A percentile compares a stretch with the other conserved stretches of the same genome.
phyloP scores from a whole-genome alignment of 1,140 invertebrate species.

The Drosophila tristis region DNA sequence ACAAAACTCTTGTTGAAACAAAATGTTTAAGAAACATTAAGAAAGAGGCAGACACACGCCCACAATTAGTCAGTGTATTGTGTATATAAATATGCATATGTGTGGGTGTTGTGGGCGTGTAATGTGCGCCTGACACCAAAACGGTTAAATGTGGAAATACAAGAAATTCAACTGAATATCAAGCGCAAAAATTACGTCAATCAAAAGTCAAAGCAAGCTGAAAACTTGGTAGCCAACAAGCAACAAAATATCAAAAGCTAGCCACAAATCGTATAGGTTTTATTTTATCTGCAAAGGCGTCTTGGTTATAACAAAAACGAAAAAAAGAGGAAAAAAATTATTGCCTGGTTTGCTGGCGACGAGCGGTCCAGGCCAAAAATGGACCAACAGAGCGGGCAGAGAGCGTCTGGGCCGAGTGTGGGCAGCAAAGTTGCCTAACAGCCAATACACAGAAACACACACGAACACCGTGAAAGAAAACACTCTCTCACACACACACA shows the following conservation, averaged over 20 bases:
- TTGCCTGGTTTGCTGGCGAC: slow-evolving; percentile 43
- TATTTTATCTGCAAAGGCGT: slow-evolving; percentile 67
- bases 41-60: slow-evolving; percentile 45
- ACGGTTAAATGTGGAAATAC: slow-evolving; percentile 82
- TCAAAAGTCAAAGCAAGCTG: slow-evolving; percentile 69
- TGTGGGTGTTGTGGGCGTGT: slow-evolving; percentile 70
- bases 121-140: slow-evolving; percentile 77
- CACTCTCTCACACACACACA: slow-evolving; percentile 36
- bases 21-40: slow-evolving; percentile 42
- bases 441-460: slow-evolving; percentile 34
- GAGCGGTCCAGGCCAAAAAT: slow-evolving; percentile 76
- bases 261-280: slow-evolving; percentile 55
- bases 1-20: slow-evolving; percentile 66
- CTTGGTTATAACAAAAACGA: slow-evolving; percentile 49
- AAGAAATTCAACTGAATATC: slow-evolving; percentile 82
- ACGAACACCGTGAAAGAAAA: slow-evolving; percentile 14
- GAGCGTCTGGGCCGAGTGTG: slow-evolving; percentile 62
- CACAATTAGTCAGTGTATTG: slow-evolving; percentile 33
- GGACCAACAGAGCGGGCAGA: slow-evolving; percentile 66
- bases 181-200: slow-evolving; percentile 82
- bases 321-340: slow-evolving; percentile 41
- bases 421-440: slow-evolving; percentile 82
- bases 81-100: slow-evolving; percentile 21
- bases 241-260: slow-evolving; percentile 66
- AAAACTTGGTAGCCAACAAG: slow-evolving; percentile 60